Percentiles rank a stretch among this genome's conserved stretches.
phyloP scores from a whole-genome alignment of 2,797 vertebrate genomes.

The Syndactyla subalaris region DNA sequence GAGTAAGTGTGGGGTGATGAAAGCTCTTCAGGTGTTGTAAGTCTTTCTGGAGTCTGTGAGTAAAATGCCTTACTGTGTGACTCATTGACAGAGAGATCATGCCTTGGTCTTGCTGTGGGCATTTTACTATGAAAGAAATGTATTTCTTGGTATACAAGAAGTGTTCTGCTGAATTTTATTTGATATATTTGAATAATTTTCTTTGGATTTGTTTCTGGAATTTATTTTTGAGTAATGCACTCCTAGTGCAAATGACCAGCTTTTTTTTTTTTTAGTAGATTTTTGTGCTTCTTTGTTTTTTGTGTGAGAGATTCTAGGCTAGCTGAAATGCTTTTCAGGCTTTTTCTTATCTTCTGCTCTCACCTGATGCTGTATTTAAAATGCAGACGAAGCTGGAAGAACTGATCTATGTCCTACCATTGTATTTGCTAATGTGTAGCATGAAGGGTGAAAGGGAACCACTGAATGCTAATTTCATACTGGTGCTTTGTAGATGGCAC shows the following conservation, averaged over 20 bases:
- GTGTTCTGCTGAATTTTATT: not conserved
- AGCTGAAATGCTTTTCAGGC: not conserved
- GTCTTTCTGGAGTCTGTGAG: not conserved
- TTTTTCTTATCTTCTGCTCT: not conserved
- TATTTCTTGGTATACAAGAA: not conserved
- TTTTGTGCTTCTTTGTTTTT: not conserved
- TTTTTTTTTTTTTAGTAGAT: not conserved
- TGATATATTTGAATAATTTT: not conserved
- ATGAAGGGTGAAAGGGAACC: not conserved
- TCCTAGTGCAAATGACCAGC: not conserved
- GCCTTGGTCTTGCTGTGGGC: not conserved
- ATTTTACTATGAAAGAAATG: not conserved
- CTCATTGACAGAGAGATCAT: not conserved
- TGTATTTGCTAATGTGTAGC: fast-evolving
- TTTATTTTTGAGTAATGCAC: not conserved
- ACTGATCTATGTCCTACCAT: not conserved
- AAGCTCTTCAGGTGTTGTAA: not conserved
- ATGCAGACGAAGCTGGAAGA: not conserved
- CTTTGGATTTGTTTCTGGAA: not conserved
- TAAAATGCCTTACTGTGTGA: not conserved
- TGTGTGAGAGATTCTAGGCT: not conserved
- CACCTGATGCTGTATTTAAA: not conserved
- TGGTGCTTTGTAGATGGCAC: not conserved
- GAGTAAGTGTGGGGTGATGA: not conserved
- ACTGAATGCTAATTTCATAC: not conserved